Evolutionary conservation across 2,888 invertebrate genomes (phyloP), one percentile per base, ranked within the genome.

Genomic region (Lycophotia porphyrea): DNA sequence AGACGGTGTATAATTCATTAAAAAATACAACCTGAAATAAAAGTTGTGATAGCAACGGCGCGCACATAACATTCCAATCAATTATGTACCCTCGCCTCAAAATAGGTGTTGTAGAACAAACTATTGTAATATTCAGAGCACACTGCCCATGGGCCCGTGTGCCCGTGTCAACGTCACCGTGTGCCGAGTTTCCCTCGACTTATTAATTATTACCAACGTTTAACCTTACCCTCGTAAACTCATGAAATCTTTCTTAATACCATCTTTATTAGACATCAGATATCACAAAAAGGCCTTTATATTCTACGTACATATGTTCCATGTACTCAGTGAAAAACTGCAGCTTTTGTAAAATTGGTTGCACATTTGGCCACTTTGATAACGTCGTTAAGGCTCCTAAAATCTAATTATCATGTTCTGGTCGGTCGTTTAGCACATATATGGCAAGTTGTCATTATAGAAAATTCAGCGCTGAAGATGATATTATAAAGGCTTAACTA

Each of bases 51-150:
- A 79, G 74, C 69, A 70, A 79, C 71, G 58, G 79, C 79, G 81
- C 76, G 52, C 82, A 80, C 64, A 84, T 85, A 64, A 83, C 83
- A 68, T 75, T 84, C 79, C 42, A 80, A 88, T 89, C 81, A 90
- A 90, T 91, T 91, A 91, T 91, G 89, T 81, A 91, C 82, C 86
- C 88, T 84, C 52, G 63, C 82, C 70, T 84, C 86, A 78, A 86
- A 87, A 85, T 82, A 82, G 78, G 85, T 87, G 86, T 86, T 84
- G 80, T 78, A 73, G 80, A 81, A 74, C 71, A 76, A 81, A 84
- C 87, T 88, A 76, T 80, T 89, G 68, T 84, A 88, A 88, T 89
- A 91, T 91, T 90, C 80, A 90, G 65, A 74, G 75, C 82, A 76
- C 86, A 80, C 70, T 74, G 76, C 80, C 82, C 85, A 72, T 86